These are phyloP conservation scores for Lepidurus arcticus DNA, from an alignment of 1,140 invertebrate genomes.

Conservation along the genomic window DNA sequence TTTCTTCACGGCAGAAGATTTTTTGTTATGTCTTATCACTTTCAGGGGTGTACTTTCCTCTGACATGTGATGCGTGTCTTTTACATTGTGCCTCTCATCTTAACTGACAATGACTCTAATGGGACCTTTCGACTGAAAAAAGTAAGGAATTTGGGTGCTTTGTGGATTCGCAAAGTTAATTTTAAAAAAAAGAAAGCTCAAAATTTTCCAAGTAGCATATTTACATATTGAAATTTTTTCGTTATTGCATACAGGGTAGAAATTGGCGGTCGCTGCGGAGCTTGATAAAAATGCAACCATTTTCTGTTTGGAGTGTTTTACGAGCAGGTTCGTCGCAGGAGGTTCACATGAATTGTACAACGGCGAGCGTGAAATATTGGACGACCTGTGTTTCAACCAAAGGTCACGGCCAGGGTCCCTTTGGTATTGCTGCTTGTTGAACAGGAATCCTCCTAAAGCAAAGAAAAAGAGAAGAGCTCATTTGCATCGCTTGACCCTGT, in stretches of 20 bases:
- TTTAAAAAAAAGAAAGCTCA: too few species aligned
- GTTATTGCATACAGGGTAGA: not conserved
- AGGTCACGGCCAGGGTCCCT: not conserved
- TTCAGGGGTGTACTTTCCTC: too few species aligned
- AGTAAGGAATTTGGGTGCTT: too few species aligned
- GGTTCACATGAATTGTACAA: constrained; percentile 5
- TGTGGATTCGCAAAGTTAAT: too few species aligned
- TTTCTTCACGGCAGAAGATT: too few species aligned
- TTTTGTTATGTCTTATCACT: too few species aligned
- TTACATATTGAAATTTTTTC: not conserved
- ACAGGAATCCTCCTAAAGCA: not conserved
- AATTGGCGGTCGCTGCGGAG: not conserved
- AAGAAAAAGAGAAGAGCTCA: not conserved
- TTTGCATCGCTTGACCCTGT: not conserved
- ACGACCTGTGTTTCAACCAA: constrained; percentile 12
- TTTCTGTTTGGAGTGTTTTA: constrained; percentile 13
- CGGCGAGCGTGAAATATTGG: constrained; percentile 14
- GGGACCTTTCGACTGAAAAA: too few species aligned
- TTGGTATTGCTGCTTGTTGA: not conserved
- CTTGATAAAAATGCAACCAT: constrained; percentile 19
- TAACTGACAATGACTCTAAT: too few species aligned
- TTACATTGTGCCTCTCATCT: too few species aligned
- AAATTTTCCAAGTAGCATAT: not conserved
- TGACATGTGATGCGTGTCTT: too few species aligned
- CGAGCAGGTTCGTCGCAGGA: constrained; percentile 16